Conservation (phyloP, 2,113 vertebrate genomes). For the Chamaea fasciata region DNA sequence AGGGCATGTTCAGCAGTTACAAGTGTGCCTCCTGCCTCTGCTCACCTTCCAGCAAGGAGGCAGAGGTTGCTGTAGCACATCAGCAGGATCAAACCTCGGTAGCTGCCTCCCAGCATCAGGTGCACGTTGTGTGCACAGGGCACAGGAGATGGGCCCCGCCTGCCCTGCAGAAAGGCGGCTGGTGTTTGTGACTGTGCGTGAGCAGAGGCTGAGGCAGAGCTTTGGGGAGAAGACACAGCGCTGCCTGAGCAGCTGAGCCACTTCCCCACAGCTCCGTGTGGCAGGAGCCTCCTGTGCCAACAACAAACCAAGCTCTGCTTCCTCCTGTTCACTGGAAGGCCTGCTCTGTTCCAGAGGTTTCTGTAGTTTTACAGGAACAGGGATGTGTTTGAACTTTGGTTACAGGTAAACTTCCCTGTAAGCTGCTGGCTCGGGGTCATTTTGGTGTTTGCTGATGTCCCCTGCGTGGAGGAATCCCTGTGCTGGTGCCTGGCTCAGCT, state of each 20-base stretch:
- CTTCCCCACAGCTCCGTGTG: background rate
- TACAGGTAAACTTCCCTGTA: background rate
- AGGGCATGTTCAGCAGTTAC: background rate
- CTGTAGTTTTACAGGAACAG: background rate
- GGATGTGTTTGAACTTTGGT: background rate
- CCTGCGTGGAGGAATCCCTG: background rate
- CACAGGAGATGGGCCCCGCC: background rate
- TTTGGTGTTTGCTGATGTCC: background rate
- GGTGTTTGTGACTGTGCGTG: background rate
- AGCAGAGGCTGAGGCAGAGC: background rate
- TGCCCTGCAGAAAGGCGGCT: background rate
- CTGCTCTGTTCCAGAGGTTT: background rate
- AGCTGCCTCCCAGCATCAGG: background rate
- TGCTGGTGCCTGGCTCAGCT: background rate
- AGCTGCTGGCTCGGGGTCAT: background rate
- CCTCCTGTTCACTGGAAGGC: background rate
- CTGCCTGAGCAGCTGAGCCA: background rate
- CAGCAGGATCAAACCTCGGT: background rate
- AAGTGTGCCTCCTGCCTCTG: fast-evolving
- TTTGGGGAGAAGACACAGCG: background rate
- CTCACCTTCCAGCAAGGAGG: background rate
- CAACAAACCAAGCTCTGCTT: background rate
- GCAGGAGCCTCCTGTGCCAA: background rate
- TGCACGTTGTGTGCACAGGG: background rate
- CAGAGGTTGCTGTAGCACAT: background rate